Evolutionary conservation across 2,888 invertebrate species (phyloP), one percentile per base, ranked within the genome.

Genomic region (Pandemis corylana): DNA sequence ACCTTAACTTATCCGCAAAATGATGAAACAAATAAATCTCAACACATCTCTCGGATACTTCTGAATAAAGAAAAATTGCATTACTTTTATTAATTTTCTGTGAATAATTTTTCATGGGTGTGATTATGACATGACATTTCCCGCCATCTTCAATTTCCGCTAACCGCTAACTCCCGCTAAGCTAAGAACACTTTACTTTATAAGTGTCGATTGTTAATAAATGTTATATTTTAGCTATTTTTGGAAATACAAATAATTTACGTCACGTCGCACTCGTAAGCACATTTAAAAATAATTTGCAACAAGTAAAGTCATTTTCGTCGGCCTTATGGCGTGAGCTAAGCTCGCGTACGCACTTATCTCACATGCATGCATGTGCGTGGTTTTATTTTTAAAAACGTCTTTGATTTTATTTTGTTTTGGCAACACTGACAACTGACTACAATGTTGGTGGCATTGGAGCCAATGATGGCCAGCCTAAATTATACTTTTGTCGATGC

Each of bases 361-460:
- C 28, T 36, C 28, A 36, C 3, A 36, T 20, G 20, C 28, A 36
- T 36, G 28, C 28, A 36, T 36, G 28, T 36, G 20, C 56, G n/a
- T 9, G 59, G 12, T 59, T 62, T 41, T 2, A 42, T 28, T 12
- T 51, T 41, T 9, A 67, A 67, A 72, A 72, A 72, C 66, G 42
- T 46, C 72, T 51, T 5, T n/a, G 3, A 12, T 6, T 7, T 46
- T 15, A 53, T 36, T 65, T 59, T 46, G 5, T 4, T 6, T 20
- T 10, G 61, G 66, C 65, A 66, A 72, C 66, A 59, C 49, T 49
- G n/a, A 15, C 4, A 59, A n/a, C 7, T 15, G 9, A 5, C 3
- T 41, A 41, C 0, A 12, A 42, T 66, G 61, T 67, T 72, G 72
- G 66, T 44, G 36, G 66, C 28, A 42, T 13, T 67, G 61, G 49